Evolutionary conservation across 2,888 invertebrate genomes (phyloP), one percentile per base, ranked within the genome.

Genomic region (Hyposoter didymator): DNA sequence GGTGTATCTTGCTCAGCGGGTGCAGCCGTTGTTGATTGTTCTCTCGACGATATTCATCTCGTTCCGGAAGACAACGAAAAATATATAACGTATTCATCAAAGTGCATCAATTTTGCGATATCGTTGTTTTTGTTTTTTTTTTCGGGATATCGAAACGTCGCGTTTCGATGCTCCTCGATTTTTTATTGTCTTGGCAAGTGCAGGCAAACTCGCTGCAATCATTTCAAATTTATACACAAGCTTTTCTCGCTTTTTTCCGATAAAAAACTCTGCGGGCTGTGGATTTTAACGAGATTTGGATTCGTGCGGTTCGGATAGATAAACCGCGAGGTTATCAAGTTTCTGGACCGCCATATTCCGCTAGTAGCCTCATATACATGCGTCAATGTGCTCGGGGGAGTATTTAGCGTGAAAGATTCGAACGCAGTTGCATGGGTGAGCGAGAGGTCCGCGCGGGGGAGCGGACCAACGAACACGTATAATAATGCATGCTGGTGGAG

Each of bases 321-420:
- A 76, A 76, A 76, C 45, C 64, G 49, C 49, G 76, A 67, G 28
- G 69, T 67, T 67, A 67, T 78, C 39, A 67, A 67, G 35, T 35
- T 59, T 49, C 66, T 39, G 17, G 32, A 52, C 52, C 66, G 43
- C 78, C 55, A 59, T 69, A 47, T 78, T 78, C 45, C 78, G 59
- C 49, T 39, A 35, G 45, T 75, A 66, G 45, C 19, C 52, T 69
- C 49, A 67, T 67, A 72, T 28, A 62, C 35, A 39, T 28, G 10
- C 10, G 19, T 52, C 43, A n/a, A 52, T 28, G 73, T 14, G 59
- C 79, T 64, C 49, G 49, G 12, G 64, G 73, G 80, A 74, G 80
- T 80, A 80, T 75, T 84, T 80, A 80, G 72, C 84, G 70, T 75
- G 74, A 79, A 84, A 84, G 80, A 84, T 80, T 75, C 32, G 75